Evolutionary conservation across 2,113 vertebrate genomes (phyloP), one percentile per base, ranked within the genome.

Genomic region (Actinemys pallida): DNA sequence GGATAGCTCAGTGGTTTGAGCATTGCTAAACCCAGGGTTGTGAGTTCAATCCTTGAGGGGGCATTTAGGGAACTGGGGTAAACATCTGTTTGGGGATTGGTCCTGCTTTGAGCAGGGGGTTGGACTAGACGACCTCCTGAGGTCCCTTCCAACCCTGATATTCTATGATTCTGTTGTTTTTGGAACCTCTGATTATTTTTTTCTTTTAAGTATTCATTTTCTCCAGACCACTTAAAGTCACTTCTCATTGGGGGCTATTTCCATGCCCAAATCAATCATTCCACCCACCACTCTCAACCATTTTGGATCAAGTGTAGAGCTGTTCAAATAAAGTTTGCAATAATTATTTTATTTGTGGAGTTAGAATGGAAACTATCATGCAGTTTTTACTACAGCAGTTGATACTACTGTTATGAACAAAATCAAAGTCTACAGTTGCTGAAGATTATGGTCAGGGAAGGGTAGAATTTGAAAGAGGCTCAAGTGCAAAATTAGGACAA

Each of bases 401-500:
- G 17, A 35, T 75, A 19, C 65, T 87, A 45, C 25, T 65, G 80
- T 59, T 82, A 14, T 20, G 87, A 91, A 81, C 65, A 82, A 52
- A 86, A 84, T 84, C 90, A 31, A 84, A 84, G 75, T 25, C 49
- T 83, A 50, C 86, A 75, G 47, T 14, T 75, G 78, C 42, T 90
- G 83, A 59, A 39, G 81, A 59, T 52, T 25, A 7, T 11, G 42
- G 10, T 47, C 14, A 86, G 54, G 27, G 6, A 84, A 95, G 31
- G 11, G 83, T 3, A 80, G 29, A 31, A 54, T 14, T 54, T 31
- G 17, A 42, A 72, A 59, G 79, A 91, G n/a, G 29, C 31, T 81
- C 90, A 83, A 42, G 85, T 39, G 10, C 45, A 88, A 84, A 80
- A 92, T 80, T 4, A 90, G n/a, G 56, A 92, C 82, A 39, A 84